Evolutionary conservation across 2,113 vertebrate species (phyloP).

Genomic region (Amia ocellicauda): DNA sequence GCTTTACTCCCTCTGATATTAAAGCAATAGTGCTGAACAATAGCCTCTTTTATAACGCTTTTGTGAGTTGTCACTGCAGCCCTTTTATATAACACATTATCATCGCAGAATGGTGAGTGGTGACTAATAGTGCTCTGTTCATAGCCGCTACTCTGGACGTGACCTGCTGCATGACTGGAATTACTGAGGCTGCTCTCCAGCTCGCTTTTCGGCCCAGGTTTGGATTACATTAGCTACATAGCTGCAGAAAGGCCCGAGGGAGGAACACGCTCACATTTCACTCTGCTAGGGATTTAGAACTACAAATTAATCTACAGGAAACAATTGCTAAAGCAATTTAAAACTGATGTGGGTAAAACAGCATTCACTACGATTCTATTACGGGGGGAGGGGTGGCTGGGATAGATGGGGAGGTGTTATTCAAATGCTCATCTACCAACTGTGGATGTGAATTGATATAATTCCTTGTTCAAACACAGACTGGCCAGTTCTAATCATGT

Average conservation of each 20-base stretch:
- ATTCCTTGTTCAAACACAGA: not conserved
- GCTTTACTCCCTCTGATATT: slow-evolving; percentile 21
- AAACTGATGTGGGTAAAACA: slow-evolving; percentile 31
- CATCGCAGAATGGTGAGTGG: slow-evolving; percentile 16
- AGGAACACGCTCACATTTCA: slow-evolving; percentile 44
- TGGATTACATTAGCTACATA: slow-evolving; percentile 32
- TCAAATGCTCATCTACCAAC: not conserved
- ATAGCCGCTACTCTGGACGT: slow-evolving; percentile 6
- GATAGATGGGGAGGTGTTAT: not conserved
- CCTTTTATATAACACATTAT: slow-evolving; percentile 21
- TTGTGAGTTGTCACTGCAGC: slow-evolving; percentile 19
- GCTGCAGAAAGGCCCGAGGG: slow-evolving; percentile 37
- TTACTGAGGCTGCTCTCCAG: slow-evolving; percentile 1
- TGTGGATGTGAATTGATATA: not conserved
- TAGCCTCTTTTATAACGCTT: slow-evolving; percentile 8
- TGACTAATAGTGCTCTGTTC: slow-evolving; percentile 20
- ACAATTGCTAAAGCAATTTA: slow-evolving; percentile 50
- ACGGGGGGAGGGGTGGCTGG: not conserved
- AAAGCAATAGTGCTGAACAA: slow-evolving; percentile 19
- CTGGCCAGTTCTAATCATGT: too few relatives aligned
- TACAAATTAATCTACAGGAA: slow-evolving; percentile 62
- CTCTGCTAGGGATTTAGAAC: slow-evolving; percentile 44
- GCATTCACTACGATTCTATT: slow-evolving; percentile 14
- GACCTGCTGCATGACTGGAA: slow-evolving; percentile 16
- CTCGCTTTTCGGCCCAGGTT: slow-evolving; percentile 28